Evolutionary conservation across 2,113 vertebrate species (phyloP).

Genomic region (Furnarius figulus): DNA sequence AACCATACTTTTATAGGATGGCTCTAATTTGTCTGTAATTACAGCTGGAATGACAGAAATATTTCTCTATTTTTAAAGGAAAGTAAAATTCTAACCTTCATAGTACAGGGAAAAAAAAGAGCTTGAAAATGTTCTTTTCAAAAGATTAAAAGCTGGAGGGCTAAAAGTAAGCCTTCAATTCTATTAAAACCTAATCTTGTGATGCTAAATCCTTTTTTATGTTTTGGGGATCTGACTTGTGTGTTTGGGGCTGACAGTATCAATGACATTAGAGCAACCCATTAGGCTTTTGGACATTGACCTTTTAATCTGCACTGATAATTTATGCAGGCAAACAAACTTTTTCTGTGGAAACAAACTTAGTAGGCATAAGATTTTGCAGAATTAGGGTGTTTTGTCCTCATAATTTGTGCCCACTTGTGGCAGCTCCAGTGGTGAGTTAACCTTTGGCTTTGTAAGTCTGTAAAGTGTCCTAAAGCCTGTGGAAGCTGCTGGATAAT

Average conservation of each 20-base stretch:
- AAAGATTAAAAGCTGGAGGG: slow-evolving; percentile 27
- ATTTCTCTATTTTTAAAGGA: neutral
- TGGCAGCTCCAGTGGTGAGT: neutral
- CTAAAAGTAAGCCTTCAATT: slow-evolving; percentile 41
- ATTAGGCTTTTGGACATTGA: slow-evolving; percentile 12
- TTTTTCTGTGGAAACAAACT: neutral
- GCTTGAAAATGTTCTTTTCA: neutral
- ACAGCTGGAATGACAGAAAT: neutral
- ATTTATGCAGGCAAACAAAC: neutral
- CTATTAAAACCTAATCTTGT: slow-evolving; percentile 8
- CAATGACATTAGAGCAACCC: neutral
- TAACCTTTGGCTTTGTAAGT: no score
- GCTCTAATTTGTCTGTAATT: slow-evolving; percentile 27
- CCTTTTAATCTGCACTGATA: neutral
- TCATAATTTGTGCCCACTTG: neutral
- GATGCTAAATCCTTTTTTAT: slow-evolving; percentile 4
- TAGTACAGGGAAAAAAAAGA: neutral
- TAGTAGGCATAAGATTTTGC: neutral
- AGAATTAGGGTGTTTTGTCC: neutral
- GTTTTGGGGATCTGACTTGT: neutral
- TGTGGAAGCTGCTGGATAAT: neutral
- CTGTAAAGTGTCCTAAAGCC: neutral
- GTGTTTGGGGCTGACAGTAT: neutral
- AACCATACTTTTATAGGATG: neutral
- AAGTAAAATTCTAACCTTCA: neutral